Conservation (phyloP, 92 coral and sea anemone genomes). For the Meandrina meandrites region DNA sequence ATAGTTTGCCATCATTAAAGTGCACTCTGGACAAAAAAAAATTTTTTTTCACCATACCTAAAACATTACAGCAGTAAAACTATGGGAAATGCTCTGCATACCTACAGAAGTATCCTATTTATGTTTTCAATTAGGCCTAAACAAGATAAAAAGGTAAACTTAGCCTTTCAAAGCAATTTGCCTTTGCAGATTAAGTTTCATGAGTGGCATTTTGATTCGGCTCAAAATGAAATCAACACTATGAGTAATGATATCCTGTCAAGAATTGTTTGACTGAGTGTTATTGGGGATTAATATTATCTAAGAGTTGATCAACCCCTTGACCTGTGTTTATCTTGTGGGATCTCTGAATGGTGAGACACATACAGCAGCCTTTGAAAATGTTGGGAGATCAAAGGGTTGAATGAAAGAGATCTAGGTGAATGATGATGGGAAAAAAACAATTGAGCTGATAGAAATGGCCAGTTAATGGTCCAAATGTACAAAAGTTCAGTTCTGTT, state of each 20-base stretch:
- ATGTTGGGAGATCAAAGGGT: constrained; percentile 14
- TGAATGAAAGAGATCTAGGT: neutral
- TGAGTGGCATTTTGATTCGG: constrained; percentile 2
- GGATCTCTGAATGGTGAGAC: neutral
- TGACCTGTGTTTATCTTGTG: constrained; percentile 6
- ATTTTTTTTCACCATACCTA: neutral
- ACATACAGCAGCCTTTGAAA: neutral
- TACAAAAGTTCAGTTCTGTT: neutral
- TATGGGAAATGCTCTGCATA: constrained; percentile 26
- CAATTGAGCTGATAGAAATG: neutral
- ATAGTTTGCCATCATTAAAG: neutral
- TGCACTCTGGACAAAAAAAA: constrained; percentile 8
- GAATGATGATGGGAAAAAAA: neutral
- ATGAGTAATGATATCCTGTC: constrained; percentile 4
- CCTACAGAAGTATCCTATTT: constrained; percentile 6
- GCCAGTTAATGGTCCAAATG: neutral
- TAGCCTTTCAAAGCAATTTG: constrained; percentile 13
- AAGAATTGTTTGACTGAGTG: neutral
- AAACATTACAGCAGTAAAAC: neutral
- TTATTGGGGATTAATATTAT: constrained; percentile 21
- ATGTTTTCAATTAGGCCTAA: constrained; percentile 22
- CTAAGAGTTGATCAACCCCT: constrained; percentile 9
- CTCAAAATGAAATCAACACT: constrained; percentile 12
- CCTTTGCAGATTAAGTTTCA: constrained; percentile 15
- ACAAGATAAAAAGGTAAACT: constrained; percentile 4